Evolutionary conservation across 1,140 invertebrate genomes (phyloP).

Genomic region (Oedothorax gibbosus): DNA sequence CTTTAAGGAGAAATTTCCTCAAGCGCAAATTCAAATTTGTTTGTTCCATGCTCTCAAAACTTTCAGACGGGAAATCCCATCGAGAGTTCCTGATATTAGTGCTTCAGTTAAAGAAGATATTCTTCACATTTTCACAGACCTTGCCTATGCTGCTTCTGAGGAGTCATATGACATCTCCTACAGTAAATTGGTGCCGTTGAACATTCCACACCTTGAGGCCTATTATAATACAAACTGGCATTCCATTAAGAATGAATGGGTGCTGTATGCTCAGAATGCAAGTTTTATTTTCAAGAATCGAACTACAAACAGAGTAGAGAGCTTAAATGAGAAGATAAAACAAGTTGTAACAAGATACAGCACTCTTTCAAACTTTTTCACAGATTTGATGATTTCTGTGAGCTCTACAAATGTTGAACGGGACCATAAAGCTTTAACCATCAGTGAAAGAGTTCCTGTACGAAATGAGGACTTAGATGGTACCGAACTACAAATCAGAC

Average conservation of each 20-base stretch:
- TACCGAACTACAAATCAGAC: neutral
- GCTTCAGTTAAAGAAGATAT: no score
- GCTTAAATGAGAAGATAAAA: conserved; percentile 18
- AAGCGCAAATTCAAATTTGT: conserved; percentile 4
- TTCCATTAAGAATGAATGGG: neutral
- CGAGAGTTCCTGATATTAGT: neutral
- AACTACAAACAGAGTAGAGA: neutral
- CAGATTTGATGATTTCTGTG: conserved; percentile 9
- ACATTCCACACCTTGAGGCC: neutral
- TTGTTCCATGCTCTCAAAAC: conserved; percentile 6
- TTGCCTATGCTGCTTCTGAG: no score
- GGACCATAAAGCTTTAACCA: neutral
- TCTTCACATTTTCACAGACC: no score
- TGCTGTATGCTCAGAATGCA: neutral
- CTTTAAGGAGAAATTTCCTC: conserved; percentile 9
- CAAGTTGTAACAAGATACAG: neutral
- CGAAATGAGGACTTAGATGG: neutral
- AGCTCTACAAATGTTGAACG: conserved; percentile 22
- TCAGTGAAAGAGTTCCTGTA: neutral
- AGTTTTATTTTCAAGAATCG: neutral
- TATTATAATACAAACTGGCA: conserved; percentile 21
- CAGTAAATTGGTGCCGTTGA: neutral
- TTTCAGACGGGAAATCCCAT: neutral
- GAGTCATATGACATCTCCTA: no score
- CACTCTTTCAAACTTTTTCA: neutral